Base-by-base conservation (phyloP, 2,888 invertebrate species). In the Mesochorus sp. region DNA sequence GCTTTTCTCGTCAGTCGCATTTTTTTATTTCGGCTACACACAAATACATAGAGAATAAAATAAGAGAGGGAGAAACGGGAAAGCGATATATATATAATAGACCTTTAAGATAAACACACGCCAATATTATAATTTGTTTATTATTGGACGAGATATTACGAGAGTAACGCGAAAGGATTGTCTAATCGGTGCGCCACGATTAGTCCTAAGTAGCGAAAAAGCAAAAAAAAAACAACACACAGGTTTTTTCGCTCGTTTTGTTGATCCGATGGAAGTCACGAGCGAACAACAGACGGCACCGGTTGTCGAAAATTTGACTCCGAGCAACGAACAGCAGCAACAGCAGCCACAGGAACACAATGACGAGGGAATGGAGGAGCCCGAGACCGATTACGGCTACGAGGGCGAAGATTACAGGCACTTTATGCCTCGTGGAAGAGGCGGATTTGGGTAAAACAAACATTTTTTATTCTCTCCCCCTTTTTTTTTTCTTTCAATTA, bases 361-460 rank as follows among this genome's bases (percentile, higher is more conserved):
- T 80, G 89, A 89, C 21, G 89, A 89, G 79, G 80, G 80, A 26
- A 88, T 88, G 87, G 90, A 90, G 73, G 90, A 89, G 62, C 75
- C 85, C 53, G 90, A 90, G 39, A 88, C 68, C 19, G 80, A 90
- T 68, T 89, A 88, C 76, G 86, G 89, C 87, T 89, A 92, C 88
- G 91, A 91, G 47, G 88, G 89, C 59, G 91, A 92, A 53, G 91
- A 92, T 70, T 91, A 91, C 78, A 91, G 92, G 81, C 93, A 92
- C 84, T 92, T 92, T 84, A 87, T 91, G 62, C 91, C 91, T 34
- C 88, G 91, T 76, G 92, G 92, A 28, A 89, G 93, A 82, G 92
- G 92, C 72, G 92, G 91, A 64, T 93, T 92, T 83, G 91, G 92
- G 93, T 93, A 90, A 85, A 14, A 14, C 12, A 10, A 14, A 34